A percentile compares a stretch with the other conserved stretches of the same genome.
phyloP scores from a whole-genome alignment of 2,888 invertebrate species.

The Ophioninae sp. region DNA sequence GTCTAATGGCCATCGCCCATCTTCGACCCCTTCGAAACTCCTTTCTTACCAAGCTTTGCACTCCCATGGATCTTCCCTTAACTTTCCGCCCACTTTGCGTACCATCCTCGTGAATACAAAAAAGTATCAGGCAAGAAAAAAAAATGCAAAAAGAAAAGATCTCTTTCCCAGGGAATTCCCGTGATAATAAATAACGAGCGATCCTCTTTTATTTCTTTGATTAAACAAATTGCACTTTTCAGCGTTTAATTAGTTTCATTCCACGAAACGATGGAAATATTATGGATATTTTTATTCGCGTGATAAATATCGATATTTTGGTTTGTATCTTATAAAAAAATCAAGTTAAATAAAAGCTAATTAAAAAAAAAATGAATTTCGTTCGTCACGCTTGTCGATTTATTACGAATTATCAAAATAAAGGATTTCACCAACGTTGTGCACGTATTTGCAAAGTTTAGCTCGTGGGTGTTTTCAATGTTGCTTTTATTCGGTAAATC shows the following conservation, averaged over 20 bases:
- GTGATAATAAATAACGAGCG: constrained; percentile 59
- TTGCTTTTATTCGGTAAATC: constrained; percentile 1
- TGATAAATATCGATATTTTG: too few species aligned
- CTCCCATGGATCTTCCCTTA: constrained; percentile 34
- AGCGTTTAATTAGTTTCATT: too few species aligned
- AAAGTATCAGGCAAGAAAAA: constrained; percentile 45
- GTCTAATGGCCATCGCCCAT: constrained; percentile 57
- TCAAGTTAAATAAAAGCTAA: too few species aligned
- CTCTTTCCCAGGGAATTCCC: constrained; percentile 34
- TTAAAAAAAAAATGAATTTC: background rate
- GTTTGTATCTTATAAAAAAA: too few species aligned
- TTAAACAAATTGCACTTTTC: background rate
- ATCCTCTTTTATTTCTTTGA: constrained; percentile 53
- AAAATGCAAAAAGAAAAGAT: too few species aligned
- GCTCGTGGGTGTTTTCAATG: background rate
- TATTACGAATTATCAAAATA: background rate
- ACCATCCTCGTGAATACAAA: constrained; percentile 57
- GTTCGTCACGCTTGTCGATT: background rate
- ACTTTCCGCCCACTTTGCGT: constrained; percentile 47
- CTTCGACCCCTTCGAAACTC: constrained; percentile 27
- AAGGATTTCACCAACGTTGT: background rate
- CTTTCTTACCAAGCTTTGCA: constrained; percentile 11
- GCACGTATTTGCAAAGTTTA: background rate
- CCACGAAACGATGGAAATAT: too few species aligned
- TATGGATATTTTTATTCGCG: too few species aligned